Base-by-base conservation (phyloP, 2,797 vertebrate species). In the Pipistrellus kuhlii region DNA sequence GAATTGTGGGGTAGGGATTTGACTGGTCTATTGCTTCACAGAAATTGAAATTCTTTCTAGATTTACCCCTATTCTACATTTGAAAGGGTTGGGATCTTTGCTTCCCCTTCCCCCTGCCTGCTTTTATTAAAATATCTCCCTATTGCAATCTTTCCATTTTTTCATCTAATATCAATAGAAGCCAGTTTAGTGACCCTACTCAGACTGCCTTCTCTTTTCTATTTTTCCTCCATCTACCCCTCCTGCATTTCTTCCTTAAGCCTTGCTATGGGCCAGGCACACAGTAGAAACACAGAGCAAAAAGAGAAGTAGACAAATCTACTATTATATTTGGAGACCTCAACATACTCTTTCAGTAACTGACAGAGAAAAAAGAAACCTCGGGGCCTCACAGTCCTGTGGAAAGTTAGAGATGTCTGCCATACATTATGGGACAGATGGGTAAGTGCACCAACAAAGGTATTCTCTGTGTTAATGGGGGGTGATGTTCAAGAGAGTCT, bases 11-110 rank as follows among this genome's bases (percentile, higher is more conserved):
- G 32, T 68, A 94, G 91, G 91, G 85, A 90, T 95, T 90, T 96
- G 87, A 95, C 95, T 55, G 73, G 69, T 95, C 90, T 91, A 10
- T 77, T 94, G 94, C 73, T 88, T 90, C 72, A 59, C 77, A 93
- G 71, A 96, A 94, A 96, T 94, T 83, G 66, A 95, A 95, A 92
- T 94, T 90, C 91, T 92, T 93, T 94, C 82, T 97, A 59, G 87
- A 88, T 92, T 95, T 96, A 88, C 69, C 59, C 81, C 46, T 44
- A 59, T 85, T 83, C 64, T 91, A 48, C 51, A 77, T 88, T 94
- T 95, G 77, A 87, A 95, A 95, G 72, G 11, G 5, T 38, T 69
- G 30, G 27, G 41, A 46, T 13, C 1, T 86, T 91, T 94, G 51
- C 59, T 68, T 59, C 8, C 8, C 14, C 20, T 5, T 18, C 25